Base-by-base conservation (phyloP, 1,140 invertebrate genomes). In the Colletes gigas region DNA sequence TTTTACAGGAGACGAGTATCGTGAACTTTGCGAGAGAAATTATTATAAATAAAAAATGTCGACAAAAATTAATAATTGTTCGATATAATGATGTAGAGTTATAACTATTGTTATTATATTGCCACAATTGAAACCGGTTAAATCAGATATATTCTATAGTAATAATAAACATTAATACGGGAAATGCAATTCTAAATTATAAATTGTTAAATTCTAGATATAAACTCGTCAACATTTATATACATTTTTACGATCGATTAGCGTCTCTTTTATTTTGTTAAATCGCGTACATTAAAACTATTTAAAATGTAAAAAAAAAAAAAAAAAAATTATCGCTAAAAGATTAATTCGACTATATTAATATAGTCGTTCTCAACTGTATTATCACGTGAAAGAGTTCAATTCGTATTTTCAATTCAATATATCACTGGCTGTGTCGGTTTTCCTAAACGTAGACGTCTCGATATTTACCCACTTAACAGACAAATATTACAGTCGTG, bases 201-300 rank as follows among this genome's bases (percentile, higher is more conserved):
- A 69, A 69, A 72, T 30, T 5, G 12, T 78, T 41, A 63, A n/a
- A 52, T 4, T 30, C 21, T 79, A 73, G 15, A 55, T 65, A 73
- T 52, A 21, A 73, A 73, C 15, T 54, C 47, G 10, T 60, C 66
- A 59, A 77, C 55, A 59, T 69, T 69, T 77, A 59, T 59, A 55
- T 59, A 77, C 65, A 59, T 39, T 67, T 55, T 50, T 21, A 54
- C n/a, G n/a, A 67, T 67, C 12, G 47, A 7, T 14, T 78, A 41
- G 8, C 8, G 3, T 62, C 15, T 62, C 15, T 78, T 8, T 54
- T 15, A 17, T 7, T 62, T 19, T 14, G n/a, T 69, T 30, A 47
- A 55, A 50, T 59, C 19, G 15, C 21, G 12, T 44, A 4, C 15
- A 39, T 44, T 52, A 75, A 76, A 60, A 68, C 44, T 3, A 50